These are phyloP conservation scores for Eulemur macaco DNA, from an alignment of 2,113 vertebrate species.

Conservation along the genomic window DNA sequence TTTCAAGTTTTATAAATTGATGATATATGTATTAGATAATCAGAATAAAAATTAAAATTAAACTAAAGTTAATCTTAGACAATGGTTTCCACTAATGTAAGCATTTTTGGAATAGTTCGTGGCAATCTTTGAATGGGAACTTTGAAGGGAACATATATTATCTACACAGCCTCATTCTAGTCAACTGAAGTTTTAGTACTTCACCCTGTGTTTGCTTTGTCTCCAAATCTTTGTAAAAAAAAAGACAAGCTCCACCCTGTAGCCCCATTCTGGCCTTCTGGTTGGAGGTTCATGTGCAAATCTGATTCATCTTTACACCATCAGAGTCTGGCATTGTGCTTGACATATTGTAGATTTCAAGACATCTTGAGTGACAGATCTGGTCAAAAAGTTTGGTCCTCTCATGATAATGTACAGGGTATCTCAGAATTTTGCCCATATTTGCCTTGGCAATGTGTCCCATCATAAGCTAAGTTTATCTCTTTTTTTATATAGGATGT, in stretches of 20 bases:
- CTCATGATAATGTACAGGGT: not conserved
- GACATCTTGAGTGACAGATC: not conserved
- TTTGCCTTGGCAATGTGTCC: not conserved
- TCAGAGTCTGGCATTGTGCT: not conserved
- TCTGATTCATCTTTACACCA: not conserved
- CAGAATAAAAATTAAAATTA: not conserved
- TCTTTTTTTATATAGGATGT: not conserved
- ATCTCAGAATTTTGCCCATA: not conserved
- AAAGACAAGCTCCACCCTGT: fast-evolving
- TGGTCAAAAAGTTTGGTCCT: not conserved
- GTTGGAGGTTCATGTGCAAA: not conserved
- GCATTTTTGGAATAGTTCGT: not conserved
- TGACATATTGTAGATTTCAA: not conserved
- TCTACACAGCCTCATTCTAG: not conserved
- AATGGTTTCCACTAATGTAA: not conserved
- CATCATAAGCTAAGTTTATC: not conserved
- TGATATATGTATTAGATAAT: not conserved
- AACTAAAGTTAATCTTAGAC: not conserved
- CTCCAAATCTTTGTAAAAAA: not conserved
- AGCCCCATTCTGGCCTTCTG: fast-evolving
- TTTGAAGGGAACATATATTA: not conserved
- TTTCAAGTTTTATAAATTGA: not conserved
- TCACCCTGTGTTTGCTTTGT: not conserved
- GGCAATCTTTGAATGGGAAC: not conserved
- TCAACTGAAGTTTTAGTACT: not conserved